Base-by-base conservation (phyloP, 23 tunicate genomes). In the Oikopleura albicans region DNA sequence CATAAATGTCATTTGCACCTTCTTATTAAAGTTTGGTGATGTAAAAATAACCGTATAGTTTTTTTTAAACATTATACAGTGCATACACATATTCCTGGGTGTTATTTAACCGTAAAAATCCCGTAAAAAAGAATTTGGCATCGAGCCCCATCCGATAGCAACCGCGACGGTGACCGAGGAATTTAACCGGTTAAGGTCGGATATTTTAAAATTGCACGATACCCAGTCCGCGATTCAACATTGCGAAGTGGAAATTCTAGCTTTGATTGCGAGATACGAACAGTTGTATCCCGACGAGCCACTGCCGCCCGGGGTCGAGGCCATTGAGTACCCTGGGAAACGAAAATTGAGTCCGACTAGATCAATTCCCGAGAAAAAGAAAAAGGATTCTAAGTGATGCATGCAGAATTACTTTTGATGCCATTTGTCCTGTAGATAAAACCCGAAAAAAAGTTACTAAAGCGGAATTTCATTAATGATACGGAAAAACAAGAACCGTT, bases 121-220 rank as follows among this genome's bases (percentile, higher is more conserved):
- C n/a, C n/a, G n/a, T n/a, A n/a, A n/a, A n/a, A 49, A 49, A 71
- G 79, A 29, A 4, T 71, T 71, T 27, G 79, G 37, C 28, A 16
- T 71, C 31, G 34, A 16, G 35, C 2, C 79, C 28, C 79, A 71
- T 71, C 79, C 79, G 33, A 71, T 71, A 22, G 34, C 79, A 27
- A 71, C 79, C 33, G 37, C 4, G 2, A 29, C 27, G 31, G 79
- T 71, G 4, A 16, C 79, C 4, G 35, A 16, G 2, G 35, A 71
- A 71, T 71, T 71, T 31, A 71, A 71, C 37, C 27, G 27, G 37
- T 31, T 71, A 29, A 34, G 79, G 31, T 71, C 79, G 2, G 79
- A 71, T 71, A 71, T 71, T 16, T 31, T 71, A 37, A 71, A 71
- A 71, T 29, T 71, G 37, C 79, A 71, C 37, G 79, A 71, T 71